Percentiles rank a stretch among this genome's conserved stretches.
Conservation (phyloP, 1,140 invertebrate species). For the Conopomorpha cramerella region DNA sequence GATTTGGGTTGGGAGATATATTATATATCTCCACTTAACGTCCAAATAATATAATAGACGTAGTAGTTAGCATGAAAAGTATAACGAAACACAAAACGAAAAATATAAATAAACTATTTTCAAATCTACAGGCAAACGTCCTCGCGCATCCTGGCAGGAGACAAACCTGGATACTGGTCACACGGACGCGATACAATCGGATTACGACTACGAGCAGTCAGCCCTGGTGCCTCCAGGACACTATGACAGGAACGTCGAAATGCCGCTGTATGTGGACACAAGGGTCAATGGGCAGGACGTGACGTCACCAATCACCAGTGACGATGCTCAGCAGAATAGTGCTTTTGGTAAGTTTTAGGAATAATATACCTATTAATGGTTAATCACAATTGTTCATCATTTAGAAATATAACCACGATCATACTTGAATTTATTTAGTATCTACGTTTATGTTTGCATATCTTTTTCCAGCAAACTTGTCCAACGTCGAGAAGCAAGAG, state of each 20-base stretch:
- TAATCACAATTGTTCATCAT: not conserved
- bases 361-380: not conserved
- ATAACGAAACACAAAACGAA: too few relatives aligned
- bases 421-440: not conserved
- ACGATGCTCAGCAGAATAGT: conserved; percentile 53
- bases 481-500: conserved; percentile 82
- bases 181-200: conserved; percentile 61
- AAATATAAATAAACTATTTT: too few relatives aligned
- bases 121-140: too few relatives aligned
- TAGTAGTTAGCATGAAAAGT: too few relatives aligned
- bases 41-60: too few relatives aligned
- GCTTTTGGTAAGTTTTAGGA: conserved; percentile 39
- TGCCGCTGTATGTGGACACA: conserved; percentile 62
- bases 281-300: conserved; percentile 24
- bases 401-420: not conserved
- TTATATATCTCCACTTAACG: too few relatives aligned
- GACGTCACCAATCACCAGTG: conserved; percentile 45
- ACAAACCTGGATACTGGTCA: conserved; percentile 85
- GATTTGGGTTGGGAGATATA: too few relatives aligned
- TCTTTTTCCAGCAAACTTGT: conserved; percentile 67
- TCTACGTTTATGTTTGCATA: not conserved
- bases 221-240: too few relatives aligned
- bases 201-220: too few relatives aligned
- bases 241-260: conserved; percentile 30
- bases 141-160: conserved; percentile 77